Base-by-base conservation (phyloP, 35 echinoderm and acorn worm genomes). In the Eucidaris tribuloides region DNA sequence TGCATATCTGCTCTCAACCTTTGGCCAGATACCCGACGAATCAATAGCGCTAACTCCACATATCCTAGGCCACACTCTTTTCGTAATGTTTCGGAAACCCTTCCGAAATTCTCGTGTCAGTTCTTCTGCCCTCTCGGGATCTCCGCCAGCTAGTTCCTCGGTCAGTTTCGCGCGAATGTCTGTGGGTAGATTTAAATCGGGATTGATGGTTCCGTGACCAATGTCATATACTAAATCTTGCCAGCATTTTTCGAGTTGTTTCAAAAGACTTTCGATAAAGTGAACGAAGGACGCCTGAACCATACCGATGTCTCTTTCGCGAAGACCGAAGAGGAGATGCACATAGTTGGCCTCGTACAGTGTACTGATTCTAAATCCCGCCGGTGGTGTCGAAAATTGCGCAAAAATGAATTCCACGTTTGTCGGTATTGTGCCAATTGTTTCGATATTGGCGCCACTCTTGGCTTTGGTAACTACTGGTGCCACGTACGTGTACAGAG, bases 11-110 rank as follows among this genome's bases (percentile, higher is more conserved):
- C 59, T 28, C 24, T 74, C 56, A 2, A 92, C 7, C 5, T 32
- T 55, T 48, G 54, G 11, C 55, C 65, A 42, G 52, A 33, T 68
- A 13, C 90, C 90, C 2, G 54, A 36, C 0, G 19, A n/a, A 2
- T 92, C 90, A 9, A 87, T 77, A 1, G 36, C 62, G 1, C 37
- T 13, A 1, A 87, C 38, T 4, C 19, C 43, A 18, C 0, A 37
- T 5, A 82, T 18, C n/a, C 79, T 42, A 32, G 90, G 84, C 90
- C 90, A 92, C 24, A 92, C 49, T 81, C 90, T 64, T 45, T 76
- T 79, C 1, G 85, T 48, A 14, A 91, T 85, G 2, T 82, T 74
- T 1, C 58, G 19, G n/a, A 92, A 92, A 7, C 90, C 90, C 59
- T 81, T 92, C 38, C 82, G 63, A 43, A 85, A 92, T 58, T 92